Base-by-base conservation (phyloP, 2,888 invertebrate species). In the Clivina fossor region DNA sequence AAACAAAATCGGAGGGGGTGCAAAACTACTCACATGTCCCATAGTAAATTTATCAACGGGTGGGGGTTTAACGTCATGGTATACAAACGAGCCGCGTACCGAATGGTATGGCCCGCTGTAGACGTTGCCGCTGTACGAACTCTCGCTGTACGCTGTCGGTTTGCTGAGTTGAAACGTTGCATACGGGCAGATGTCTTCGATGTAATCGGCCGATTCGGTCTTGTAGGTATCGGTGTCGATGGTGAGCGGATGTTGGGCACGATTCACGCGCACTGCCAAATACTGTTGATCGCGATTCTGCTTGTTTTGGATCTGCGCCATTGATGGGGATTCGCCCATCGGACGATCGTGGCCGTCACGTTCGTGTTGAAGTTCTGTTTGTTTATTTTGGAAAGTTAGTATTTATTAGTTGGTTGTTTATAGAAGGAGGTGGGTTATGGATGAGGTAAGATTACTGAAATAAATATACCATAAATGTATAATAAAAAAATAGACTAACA, bases 101-200 rank as follows among this genome's bases (percentile, higher is more conserved):
- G 89, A 88, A 75, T 90, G 90, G 75, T 90, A 90, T 64, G 90
- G 90, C 8, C 90, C 90, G 72, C 88, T 88, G 74, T 90, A 90
- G 47, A 90, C 88, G 73, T 90, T 90, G 55, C 90, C 90, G 70
- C 90, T 92, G 78, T 92, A 92, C 48, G 91, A 90, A 73, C 91
- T 92, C 75, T 93, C 92, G 67, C 90, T 89, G 74, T 91, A 90
- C 0, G 88, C 83, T 19, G 71, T 69, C 67, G 18, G 48, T 67
- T 92, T 91, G 57, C 90, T 88, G 65, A 93, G 78, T 71, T 93
- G 93, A 75, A 93, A 93, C 41, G 93, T 93, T 53, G 93, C 93
- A 75, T 93, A 93, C 1, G 93, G 93, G 71, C 93, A 93, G 66
- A 93, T 92, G 70, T 93, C 93, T 76, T 93, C 93, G 69, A 92